A percentile compares a stretch with the other conserved stretches of the same genome.
These are phyloP conservation scores for Zoanthus solanderi DNA, from an alignment of 92 coral and sea anemone genomes.

Conservation along the genomic window DNA sequence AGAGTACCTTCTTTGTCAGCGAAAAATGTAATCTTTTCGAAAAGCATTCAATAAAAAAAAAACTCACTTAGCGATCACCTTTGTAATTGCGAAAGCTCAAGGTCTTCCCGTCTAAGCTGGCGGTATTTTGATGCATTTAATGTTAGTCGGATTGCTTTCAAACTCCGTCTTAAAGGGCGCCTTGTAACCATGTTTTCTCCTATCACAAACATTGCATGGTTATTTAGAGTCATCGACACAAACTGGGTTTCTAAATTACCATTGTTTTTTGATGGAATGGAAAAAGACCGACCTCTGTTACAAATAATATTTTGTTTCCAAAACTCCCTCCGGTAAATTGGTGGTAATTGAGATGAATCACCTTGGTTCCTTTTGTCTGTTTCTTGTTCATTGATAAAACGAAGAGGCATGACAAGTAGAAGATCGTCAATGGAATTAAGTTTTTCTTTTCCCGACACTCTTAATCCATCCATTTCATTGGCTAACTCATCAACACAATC, in stretches of 20 bases:
- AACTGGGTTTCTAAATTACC: not conserved
- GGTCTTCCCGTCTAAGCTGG: not conserved
- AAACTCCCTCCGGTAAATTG: slow-evolving; percentile 76
- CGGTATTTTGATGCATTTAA: slow-evolving; percentile 19
- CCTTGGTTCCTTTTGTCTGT: not conserved
- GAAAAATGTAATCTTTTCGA: too few relatives aligned
- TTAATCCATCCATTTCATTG: slow-evolving; percentile 2
- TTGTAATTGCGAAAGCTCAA: not conserved
- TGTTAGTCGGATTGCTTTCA: not conserved
- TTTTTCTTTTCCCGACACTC: slow-evolving; percentile 6
- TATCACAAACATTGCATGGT: not conserved
- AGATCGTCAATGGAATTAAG: not conserved
- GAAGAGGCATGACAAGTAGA: slow-evolving; percentile 29
- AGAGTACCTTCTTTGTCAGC: too few relatives aligned
- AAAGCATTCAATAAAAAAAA: not conserved
- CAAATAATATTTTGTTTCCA: slow-evolving; percentile 69
- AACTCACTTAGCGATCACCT: not conserved
- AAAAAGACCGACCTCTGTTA: slow-evolving; percentile 10
- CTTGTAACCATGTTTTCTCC: not conserved
- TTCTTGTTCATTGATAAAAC: slow-evolving; percentile 4
- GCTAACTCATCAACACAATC: not conserved
- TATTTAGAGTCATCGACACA: slow-evolving; percentile 17
- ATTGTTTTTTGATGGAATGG: slow-evolving; percentile 33
- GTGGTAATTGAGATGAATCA: slow-evolving; percentile 49
- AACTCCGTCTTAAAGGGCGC: not conserved